Base-by-base conservation (phyloP, 2,113 vertebrate species). In the Puntigrus tetrazona region DNA sequence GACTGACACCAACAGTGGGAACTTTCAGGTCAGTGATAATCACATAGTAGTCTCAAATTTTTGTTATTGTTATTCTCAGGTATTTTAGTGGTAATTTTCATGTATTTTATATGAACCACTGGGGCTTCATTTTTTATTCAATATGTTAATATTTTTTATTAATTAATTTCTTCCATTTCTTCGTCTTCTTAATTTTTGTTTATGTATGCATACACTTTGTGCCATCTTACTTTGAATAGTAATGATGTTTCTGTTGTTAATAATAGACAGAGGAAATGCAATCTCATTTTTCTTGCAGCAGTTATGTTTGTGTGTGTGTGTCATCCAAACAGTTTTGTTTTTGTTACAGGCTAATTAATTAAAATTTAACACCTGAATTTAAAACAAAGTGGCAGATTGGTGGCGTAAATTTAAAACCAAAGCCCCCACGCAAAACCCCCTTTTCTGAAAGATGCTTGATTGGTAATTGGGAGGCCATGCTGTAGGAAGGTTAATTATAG, bases 21-120 rank as follows among this genome's bases (percentile, higher is more conserved):
- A 91, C 31, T 98, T 96, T 89, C 92, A 97, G 95, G 96, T 97
- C 61, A 29, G 29, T 57, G 20, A 76, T 29, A 50, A 61, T 70
- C 16, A 43, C 31, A 20, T 9, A 27, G 18, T 36, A 55, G 47
- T 76, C 27, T 52, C 74, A n/a, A 13, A 47, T 5, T 31, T 55
- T 75, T 31, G 43, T 31, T 52, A 34, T 11, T 69, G 31, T 0
- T 69, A 22, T 69, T 36, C 20, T 22, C 1, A 38, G 0, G 45
- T 47, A 47, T 63, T 63, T 63, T 63, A 63, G 11, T 31, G 8
- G 25, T 3, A 27, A 27, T 13, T 59, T 11, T 3, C 3, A 25
- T 27, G 7, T 5, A 36, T 59, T 59, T 59, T 59, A 13, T 2
- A 61, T 47, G 13, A 47, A 4, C 45, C 45, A 47, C 13, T 14